Evolutionary conservation across 2,797 vertebrate species (phyloP), one percentile per base, ranked within the genome.

Genomic region (Catamblyrhynchus diadema): DNA sequence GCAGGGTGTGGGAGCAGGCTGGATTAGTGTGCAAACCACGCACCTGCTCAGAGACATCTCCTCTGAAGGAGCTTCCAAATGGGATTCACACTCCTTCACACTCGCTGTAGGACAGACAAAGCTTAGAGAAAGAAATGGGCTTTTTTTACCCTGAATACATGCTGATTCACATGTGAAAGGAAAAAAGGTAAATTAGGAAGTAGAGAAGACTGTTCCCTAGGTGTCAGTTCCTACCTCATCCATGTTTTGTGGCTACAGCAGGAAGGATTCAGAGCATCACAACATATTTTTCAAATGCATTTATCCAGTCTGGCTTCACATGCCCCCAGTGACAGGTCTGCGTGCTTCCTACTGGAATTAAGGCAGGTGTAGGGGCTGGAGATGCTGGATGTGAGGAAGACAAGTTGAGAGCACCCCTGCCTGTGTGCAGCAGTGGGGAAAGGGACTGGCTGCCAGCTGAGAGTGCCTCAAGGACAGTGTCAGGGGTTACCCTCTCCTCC

Each of bases 71-170:
- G 77, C 91, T 74, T 90, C 95, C 91, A 95, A 94, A 93, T 79
- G 85, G 95, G 87, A 96, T 96, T 95, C 91, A 86, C 73, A 88
- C 91, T 94, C 87, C 89, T 96, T 97, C 93, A 96, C 85, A 90
- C 80, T 81, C 81, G 64, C 73, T 79, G 14, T 39, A 86, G 75
- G 5, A 88, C 80, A 93, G 80, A 90, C 37, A 96, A 92, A 73
- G 56, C 73, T 90, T 64, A 84, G 59, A 72, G 77, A 94, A 88
- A 94, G 22, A 94, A 81, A 91, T 12, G 21, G 1, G 2, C 1
- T 4, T n/a, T 61, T 61, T 44, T 14, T 42, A 4, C 51, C 30
- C 37, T 86, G 69, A 90, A 30, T 53, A 84, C 73, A 18, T 61
- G 66, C 75, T 62, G 53, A 44, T 70, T 95, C 60, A 28, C 66